Evolutionary conservation across 2,797 vertebrate genomes (phyloP).

Genomic region (Crypturellus tataupa): DNA sequence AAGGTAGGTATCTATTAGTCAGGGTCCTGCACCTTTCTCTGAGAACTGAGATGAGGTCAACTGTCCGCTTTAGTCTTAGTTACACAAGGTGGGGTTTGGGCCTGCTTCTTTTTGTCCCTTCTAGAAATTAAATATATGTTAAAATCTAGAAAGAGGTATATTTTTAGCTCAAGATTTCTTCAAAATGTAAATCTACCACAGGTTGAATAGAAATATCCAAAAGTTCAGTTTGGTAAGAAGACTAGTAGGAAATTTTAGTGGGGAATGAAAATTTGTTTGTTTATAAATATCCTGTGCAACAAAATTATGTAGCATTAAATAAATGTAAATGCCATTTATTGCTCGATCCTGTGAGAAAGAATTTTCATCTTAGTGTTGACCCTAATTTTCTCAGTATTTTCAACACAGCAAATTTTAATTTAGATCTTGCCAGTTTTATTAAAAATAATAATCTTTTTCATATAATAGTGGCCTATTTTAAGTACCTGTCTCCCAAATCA

Average conservation of each 20-base stretch:
- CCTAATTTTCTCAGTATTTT: slow-evolving; percentile 15
- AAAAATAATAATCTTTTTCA: slow-evolving; percentile 31
- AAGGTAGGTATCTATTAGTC: neutral
- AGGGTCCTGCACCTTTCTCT: neutral
- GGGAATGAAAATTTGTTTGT: neutral
- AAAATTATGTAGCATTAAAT: neutral
- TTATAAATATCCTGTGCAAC: neutral
- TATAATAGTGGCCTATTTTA: slow-evolving; percentile 31
- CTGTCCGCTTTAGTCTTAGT: neutral
- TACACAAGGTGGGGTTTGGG: neutral
- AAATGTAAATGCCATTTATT: neutral
- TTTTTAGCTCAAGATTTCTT: neutral
- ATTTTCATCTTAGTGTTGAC: neutral
- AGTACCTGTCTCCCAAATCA: slow-evolving; percentile 48
- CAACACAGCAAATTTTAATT: neutral
- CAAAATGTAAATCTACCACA: neutral
- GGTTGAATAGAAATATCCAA: neutral
- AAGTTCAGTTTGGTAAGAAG: neutral
- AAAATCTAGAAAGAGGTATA: neutral
- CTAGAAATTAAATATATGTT: neutral
- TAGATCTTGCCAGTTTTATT: slow-evolving; percentile 28
- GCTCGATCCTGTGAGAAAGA: neutral
- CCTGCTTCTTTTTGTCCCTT: neutral
- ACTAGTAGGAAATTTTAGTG: neutral
- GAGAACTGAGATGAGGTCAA: neutral